Evolutionary conservation across 2,113 vertebrate genomes (phyloP).

Genomic region (Ibidorhyncha struthersii): DNA sequence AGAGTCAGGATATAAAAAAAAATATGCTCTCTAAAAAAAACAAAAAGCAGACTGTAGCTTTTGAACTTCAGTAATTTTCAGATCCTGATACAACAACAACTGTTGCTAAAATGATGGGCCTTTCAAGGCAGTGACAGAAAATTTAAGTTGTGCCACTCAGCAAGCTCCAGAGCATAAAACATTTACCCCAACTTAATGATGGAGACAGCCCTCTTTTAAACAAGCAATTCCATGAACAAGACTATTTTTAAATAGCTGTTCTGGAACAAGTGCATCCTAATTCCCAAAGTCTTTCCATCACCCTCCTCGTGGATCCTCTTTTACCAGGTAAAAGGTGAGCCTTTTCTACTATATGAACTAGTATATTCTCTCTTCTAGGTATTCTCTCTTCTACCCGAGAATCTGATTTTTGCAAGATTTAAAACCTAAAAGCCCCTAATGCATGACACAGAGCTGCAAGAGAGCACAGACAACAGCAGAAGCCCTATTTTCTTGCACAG

Average conservation of each 20-base stretch:
- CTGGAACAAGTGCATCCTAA: background rate
- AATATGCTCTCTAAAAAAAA: rapidly evolving
- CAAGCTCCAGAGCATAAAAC: background rate
- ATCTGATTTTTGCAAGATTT: background rate
- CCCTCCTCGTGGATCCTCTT: rapidly evolving
- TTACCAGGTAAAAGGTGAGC: rapidly evolving
- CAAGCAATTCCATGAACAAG: background rate
- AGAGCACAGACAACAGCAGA: background rate
- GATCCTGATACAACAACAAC: background rate
- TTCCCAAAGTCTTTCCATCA: rapidly evolving
- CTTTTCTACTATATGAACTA: rapidly evolving
- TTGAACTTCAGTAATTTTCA: background rate
- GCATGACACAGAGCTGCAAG: background rate
- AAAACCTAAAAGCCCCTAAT: background rate
- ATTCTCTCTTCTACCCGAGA: background rate
- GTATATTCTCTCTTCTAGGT: rapidly evolving
- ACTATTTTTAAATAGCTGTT: background rate
- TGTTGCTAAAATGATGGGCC: background rate
- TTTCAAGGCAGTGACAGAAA: background rate
- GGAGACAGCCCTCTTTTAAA: background rate
- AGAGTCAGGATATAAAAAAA: background rate
- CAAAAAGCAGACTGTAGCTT: background rate
- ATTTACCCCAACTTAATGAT: background rate
- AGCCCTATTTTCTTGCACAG: background rate
- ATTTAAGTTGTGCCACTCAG: background rate